Conservation (phyloP, 1,140 invertebrate genomes). For the Zaprionus camerounensis region DNA sequence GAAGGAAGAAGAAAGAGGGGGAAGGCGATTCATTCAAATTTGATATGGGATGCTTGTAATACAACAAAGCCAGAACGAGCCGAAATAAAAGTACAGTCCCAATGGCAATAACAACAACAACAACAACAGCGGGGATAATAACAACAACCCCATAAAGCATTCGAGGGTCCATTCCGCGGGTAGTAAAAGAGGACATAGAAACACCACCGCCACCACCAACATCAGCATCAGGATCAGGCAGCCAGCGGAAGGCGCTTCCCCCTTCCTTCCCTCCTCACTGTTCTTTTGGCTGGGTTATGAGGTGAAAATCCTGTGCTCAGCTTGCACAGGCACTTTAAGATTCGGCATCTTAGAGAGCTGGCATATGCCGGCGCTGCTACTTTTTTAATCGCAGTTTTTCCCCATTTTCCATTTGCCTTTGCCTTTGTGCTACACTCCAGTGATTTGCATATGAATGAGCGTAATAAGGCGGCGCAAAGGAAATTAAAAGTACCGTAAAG, state of each 20-base stretch:
- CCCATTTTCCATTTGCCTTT: conserved; percentile 39
- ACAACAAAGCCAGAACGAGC: conserved; percentile 10
- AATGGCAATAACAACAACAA: conserved; percentile 23
- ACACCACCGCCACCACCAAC: conserved; percentile 45
- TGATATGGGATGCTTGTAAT: conserved; percentile 73
- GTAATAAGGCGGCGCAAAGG: conserved; percentile 71
- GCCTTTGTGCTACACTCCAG: conserved; percentile 69
- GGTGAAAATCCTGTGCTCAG: conserved; percentile 67
- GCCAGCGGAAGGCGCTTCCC: conserved; percentile 7
- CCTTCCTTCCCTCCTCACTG: conserved; percentile 12
- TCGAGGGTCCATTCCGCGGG: conserved; percentile 49
- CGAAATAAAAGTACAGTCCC: conserved; percentile 58
- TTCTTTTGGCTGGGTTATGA: conserved; percentile 63
- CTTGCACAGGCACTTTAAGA: conserved; percentile 59
- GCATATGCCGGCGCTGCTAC: conserved; percentile 57
- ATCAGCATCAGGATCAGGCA: neutral
- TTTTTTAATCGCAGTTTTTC: conserved; percentile 79
- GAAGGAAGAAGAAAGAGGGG: neutral
- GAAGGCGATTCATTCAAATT: conserved; percentile 78
- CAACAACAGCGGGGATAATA: conserved; percentile 28
- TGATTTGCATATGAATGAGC: conserved; percentile 81
- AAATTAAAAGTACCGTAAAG: conserved; percentile 75
- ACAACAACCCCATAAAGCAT: conserved; percentile 69
- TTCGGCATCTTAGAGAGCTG: conserved; percentile 31
- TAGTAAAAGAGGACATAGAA: conserved; percentile 38